Conservation (phyloP, 2,113 vertebrate species). For the Ammodramus savannarum region DNA sequence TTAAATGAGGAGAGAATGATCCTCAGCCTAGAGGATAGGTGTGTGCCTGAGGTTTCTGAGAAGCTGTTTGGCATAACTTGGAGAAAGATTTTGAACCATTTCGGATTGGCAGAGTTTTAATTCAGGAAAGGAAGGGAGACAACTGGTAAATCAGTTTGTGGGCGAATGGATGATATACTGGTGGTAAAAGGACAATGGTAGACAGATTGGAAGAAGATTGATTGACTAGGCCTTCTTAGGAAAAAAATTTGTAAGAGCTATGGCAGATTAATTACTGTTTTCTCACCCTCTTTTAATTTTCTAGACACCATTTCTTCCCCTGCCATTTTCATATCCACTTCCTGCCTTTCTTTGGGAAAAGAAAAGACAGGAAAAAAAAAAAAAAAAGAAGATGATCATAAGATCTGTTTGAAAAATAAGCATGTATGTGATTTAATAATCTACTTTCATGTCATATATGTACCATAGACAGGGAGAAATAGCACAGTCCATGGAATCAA, state of each 20-base stretch:
- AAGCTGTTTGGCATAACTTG: constrained; percentile 27
- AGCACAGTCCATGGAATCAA: neutral
- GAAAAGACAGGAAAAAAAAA: neutral
- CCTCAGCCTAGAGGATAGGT: constrained; percentile 44
- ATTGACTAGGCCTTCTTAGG: neutral
- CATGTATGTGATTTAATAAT: neutral
- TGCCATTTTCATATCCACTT: neutral
- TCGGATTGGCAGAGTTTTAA: constrained; percentile 11
- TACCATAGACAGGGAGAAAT: neutral
- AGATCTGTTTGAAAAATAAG: neutral
- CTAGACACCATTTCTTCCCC: neutral
- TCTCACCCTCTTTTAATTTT: neutral
- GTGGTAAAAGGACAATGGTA: constrained; percentile 20
- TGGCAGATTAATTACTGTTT: constrained; percentile 42
- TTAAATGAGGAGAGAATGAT: constrained; percentile 4
- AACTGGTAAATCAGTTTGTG: constrained; percentile 30
- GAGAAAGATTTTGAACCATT: constrained; percentile 26
- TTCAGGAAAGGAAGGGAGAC: neutral
- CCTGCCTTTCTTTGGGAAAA: neutral
- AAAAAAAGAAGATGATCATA: neutral
- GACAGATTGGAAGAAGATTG: constrained; percentile 32
- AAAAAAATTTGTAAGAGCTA: neutral
- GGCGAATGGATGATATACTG: neutral
- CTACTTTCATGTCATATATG: neutral
- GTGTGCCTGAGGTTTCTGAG: constrained; percentile 23